Evolutionary conservation across 2,797 vertebrate genomes (phyloP).

Genomic region (Sebastes baramenuke): DNA sequence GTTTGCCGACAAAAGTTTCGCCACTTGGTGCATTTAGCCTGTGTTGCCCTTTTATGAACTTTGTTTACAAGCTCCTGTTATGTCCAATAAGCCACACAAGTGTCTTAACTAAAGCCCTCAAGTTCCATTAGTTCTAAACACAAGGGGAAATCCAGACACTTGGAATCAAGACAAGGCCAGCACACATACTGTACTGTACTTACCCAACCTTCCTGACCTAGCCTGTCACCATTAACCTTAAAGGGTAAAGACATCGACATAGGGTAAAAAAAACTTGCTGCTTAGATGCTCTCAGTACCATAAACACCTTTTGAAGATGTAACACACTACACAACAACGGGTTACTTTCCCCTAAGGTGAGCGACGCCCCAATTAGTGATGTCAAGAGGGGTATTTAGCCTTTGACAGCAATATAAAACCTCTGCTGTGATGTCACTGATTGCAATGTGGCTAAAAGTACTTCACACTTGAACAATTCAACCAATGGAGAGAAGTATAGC

Average conservation of each 20-base stretch:
- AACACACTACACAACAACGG: accelerated
- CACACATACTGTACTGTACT: not conserved
- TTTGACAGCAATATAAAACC: not conserved
- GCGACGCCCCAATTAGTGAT: not conserved
- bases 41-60: constrained; percentile 26
- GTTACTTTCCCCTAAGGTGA: not conserved
- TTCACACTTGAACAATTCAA: not conserved
- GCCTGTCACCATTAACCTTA: not conserved
- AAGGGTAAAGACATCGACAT: not conserved
- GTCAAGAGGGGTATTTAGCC: not conserved
- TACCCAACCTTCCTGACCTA: not conserved
- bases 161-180: not conserved
- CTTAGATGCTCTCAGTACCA: not conserved
- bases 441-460: not conserved
- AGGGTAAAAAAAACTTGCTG: not conserved
- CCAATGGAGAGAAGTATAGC: not conserved
- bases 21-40: constrained; percentile 43
- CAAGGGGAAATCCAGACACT: not conserved
- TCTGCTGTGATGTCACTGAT: not conserved
- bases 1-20: not conserved
- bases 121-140: not conserved
- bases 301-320: not conserved
- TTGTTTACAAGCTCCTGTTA: constrained; percentile 28
- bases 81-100: constrained; percentile 26
- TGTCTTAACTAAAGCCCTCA: constrained; percentile 37